A percentile compares a stretch with the other conserved stretches of the same genome.
Evolutionary conservation across 1,140 invertebrate species (phyloP).

Genomic region (Scylla paramamosain): DNA sequence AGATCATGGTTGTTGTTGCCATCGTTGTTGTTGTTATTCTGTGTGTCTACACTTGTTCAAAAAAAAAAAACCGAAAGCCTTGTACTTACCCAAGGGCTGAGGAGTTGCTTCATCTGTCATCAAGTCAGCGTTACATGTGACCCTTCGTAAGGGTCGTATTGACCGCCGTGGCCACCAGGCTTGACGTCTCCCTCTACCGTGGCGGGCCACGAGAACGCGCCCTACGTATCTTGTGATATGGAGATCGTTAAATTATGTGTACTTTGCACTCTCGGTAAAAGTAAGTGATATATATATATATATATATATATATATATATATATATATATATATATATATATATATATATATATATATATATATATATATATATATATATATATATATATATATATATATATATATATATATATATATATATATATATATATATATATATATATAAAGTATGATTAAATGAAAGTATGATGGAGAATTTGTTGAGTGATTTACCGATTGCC

Average conservation of each 20-base stretch:
- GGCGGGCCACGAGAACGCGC: not conserved
- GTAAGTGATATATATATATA: no score
- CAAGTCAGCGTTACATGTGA: not conserved
- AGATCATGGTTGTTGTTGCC: not conserved
- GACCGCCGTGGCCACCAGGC: not conserved
- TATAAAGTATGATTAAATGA: no score
- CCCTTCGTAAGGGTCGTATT: not conserved
- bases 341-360: no score
- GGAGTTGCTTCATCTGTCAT: not conserved
- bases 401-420: constrained; percentile 2
- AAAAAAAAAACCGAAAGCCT: not conserved
- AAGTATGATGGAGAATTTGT: no score
- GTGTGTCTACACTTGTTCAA: not conserved
- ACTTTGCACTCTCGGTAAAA: not conserved
- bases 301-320: not conserved
- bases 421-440: not conserved
- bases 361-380: not conserved
- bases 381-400: not conserved
- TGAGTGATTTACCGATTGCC: no score
- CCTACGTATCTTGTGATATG: not conserved
- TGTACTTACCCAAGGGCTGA: not conserved
- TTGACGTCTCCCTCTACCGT: no score
- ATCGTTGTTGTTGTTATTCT: not conserved
- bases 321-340: no score
- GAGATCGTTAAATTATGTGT: no score